These are phyloP conservation scores for Ischnus inquisitorius DNA, from an alignment of 2,888 invertebrate species.

Conservation along the genomic window DNA sequence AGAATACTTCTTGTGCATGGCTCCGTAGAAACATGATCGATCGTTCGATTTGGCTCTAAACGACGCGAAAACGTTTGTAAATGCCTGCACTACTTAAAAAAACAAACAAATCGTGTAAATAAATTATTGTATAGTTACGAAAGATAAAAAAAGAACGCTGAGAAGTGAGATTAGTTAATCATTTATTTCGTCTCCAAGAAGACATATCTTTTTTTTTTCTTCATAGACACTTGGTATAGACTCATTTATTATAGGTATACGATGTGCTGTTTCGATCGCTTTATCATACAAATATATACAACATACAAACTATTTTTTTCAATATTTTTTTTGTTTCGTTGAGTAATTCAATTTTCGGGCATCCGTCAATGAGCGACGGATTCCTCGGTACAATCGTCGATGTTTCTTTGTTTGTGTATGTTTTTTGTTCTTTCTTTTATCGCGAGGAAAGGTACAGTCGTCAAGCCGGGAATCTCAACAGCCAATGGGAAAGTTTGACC, in stretches of 20 bases:
- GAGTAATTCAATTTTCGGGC: slow-evolving; percentile 30
- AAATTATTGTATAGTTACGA: slow-evolving; percentile 62
- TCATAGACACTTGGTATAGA: slow-evolving; percentile 62
- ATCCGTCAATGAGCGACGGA: slow-evolving; percentile 29
- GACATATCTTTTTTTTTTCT: slow-evolving; percentile 43
- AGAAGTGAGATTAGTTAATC: slow-evolving; percentile 47
- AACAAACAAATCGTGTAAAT: slow-evolving; percentile 57
- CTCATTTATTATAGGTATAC: slow-evolving; percentile 56
- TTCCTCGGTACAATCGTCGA: slow-evolving; percentile 40
- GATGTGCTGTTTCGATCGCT: slow-evolving; percentile 62
- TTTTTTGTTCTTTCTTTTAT: not conserved
- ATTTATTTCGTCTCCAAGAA: slow-evolving; percentile 51
- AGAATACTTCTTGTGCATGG: not conserved
- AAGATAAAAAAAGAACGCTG: not conserved
- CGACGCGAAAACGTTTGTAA: slow-evolving; percentile 11
- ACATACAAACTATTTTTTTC: slow-evolving; percentile 61
- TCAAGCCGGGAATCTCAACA: slow-evolving; percentile 29
- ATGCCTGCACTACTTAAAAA: slow-evolving; percentile 29
- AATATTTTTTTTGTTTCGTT: too few relatives aligned
- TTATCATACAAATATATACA: slow-evolving; percentile 69
- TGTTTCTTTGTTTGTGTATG: slow-evolving; percentile 18
- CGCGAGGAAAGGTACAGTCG: not conserved
- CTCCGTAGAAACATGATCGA: not conserved
- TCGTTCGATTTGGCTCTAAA: slow-evolving; percentile 5
- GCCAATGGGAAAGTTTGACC: slow-evolving; percentile 14